Conservation (phyloP, 2,797 vertebrate species). For the Neosalanx taihuensis region DNA sequence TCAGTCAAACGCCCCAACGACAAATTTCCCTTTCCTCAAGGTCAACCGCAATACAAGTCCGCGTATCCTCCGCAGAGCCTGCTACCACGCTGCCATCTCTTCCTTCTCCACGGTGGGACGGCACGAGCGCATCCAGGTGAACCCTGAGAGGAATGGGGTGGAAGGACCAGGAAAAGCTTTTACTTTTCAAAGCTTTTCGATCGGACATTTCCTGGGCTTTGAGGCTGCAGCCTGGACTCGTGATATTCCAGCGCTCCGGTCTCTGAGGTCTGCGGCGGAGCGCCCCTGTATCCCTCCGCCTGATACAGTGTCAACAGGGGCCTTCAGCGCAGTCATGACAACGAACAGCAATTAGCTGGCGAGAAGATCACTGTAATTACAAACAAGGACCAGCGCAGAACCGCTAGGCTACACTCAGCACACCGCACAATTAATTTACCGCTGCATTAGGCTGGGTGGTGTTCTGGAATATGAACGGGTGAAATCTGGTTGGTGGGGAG, state of each 20-base stretch:
- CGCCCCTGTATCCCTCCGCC: neutral
- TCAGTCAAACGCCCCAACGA: neutral
- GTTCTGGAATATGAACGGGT: conserved; percentile 7
- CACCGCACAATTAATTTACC: conserved; percentile 29
- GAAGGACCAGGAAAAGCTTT: neutral
- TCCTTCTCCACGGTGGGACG: neutral
- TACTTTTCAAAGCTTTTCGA: neutral
- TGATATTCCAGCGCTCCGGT: neutral
- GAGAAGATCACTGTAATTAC: conserved; percentile 38
- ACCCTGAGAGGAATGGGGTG: neutral
- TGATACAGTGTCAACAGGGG: conserved; percentile 16
- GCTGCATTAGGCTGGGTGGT: conserved; percentile 13
- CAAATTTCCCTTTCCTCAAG: neutral
- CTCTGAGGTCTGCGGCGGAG: too few relatives aligned
- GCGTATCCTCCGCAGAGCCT: neutral
- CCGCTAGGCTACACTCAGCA: conserved; percentile 9
- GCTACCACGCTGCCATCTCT: neutral
- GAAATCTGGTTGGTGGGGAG: conserved; percentile 7
- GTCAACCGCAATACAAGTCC: conserved; percentile 12
- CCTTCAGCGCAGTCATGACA: conserved; percentile 20
- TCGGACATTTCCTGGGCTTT: neutral
- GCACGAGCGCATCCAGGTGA: neutral
- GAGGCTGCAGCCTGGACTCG: neutral
- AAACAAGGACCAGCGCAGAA: conserved; percentile 35
- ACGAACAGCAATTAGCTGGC: conserved; percentile 32